Conservation (phyloP, 2,113 vertebrate genomes). For the Nerophis ophidion region DNA sequence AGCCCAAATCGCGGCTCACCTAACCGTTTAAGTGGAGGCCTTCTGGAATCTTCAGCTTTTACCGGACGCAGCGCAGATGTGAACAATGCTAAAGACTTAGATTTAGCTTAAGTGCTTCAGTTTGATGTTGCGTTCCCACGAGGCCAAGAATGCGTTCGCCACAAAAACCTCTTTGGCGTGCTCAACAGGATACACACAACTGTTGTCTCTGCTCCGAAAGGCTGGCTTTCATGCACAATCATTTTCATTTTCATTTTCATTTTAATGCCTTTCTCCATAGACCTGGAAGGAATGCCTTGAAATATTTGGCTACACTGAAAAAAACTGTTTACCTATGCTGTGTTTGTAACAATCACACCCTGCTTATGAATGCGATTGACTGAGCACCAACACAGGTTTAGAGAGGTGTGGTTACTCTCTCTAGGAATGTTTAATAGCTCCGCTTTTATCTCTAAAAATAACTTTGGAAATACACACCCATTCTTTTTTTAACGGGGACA, state of each 20-base stretch:
- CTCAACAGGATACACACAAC: not conserved
- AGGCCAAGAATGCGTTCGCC: slow-evolving; percentile 11
- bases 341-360: too few species aligned
- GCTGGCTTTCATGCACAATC: not conserved
- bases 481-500: too few species aligned
- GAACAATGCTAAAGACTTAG: slow-evolving; percentile 13
- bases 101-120: not conserved
- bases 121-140: slow-evolving; percentile 7
- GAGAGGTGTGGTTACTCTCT: too few species aligned
- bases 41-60: slow-evolving; percentile 17
- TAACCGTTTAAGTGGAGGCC: slow-evolving; percentile 28
- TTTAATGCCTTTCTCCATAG: not conserved
- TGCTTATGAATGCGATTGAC: too few species aligned
- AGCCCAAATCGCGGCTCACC: slow-evolving; percentile 34
- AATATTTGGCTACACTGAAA: too few species aligned
- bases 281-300: too few species aligned
- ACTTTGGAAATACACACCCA: too few species aligned
- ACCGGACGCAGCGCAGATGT: slow-evolving; percentile 10
- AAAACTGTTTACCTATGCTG: too few species aligned
- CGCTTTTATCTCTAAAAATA: too few species aligned
- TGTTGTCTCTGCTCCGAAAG: not conserved
- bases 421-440: too few species aligned
- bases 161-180: slow-evolving; percentile 12
- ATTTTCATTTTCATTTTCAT: not conserved
- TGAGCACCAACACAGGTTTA: too few species aligned